Percentiles rank a stretch among this genome's conserved stretches.
phyloP scores from a whole-genome alignment of 2,113 vertebrate genomes.

The Salvelinus alpinus region DNA sequence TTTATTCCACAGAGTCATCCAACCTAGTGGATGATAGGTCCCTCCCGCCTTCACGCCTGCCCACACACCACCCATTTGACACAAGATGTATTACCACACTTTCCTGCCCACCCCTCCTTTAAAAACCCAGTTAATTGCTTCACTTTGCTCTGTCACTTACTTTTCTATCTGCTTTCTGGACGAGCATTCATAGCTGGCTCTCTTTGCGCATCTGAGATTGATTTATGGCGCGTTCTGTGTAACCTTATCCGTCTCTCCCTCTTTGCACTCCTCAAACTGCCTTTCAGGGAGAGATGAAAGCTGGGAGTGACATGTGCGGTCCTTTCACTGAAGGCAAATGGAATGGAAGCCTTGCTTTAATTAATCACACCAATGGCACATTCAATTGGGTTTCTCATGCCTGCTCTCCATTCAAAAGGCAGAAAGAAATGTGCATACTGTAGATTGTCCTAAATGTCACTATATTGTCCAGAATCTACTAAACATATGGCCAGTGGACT shows the following conservation, averaged over 20 bases:
- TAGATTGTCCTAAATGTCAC: no score
- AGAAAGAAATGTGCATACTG: no score
- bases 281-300: constrained; percentile 51
- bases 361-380: constrained; percentile 34
- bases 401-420: neutral
- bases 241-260: constrained; percentile 42
- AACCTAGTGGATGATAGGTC: neutral
- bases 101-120: constrained; percentile 31
- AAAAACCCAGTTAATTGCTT: constrained; percentile 66
- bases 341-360: constrained; percentile 44
- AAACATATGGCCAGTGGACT: no score
- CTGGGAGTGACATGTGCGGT: constrained; percentile 20
- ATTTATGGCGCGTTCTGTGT: constrained; percentile 63
- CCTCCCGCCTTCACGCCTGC: neutral
- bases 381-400: neutral
- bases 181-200: constrained; percentile 43
- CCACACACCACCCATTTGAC: constrained; percentile 10
- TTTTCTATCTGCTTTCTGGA: constrained; percentile 45
- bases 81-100: constrained; percentile 54
- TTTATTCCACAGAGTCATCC: constrained; percentile 1
- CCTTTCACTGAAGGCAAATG: constrained; percentile 16
- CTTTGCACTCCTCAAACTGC: constrained; percentile 28
- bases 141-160: constrained; percentile 66
- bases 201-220: constrained; percentile 49
- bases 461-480: no score